Evolutionary conservation across 2,888 invertebrate species (phyloP).

Genomic region (Dicycla oo): DNA sequence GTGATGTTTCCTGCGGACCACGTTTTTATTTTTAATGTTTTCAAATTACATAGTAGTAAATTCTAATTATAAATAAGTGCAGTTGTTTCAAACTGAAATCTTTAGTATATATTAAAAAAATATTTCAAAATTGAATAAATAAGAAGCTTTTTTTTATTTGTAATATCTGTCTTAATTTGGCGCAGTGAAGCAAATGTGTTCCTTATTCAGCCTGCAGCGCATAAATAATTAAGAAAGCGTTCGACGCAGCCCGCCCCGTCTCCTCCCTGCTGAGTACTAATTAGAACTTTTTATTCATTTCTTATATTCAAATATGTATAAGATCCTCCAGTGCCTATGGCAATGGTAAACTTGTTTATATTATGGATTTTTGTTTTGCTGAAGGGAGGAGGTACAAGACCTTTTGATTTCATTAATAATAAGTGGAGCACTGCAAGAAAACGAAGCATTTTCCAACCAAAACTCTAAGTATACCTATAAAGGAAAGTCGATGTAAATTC

Average conservation of each 20-base stretch:
- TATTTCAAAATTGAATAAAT: not conserved
- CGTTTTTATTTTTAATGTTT: slow-evolving; percentile 1
- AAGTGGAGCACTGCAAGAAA: not conserved
- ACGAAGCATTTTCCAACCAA: not conserved
- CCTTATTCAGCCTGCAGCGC: slow-evolving; percentile 84
- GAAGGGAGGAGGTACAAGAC: too few species aligned
- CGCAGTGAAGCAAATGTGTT: slow-evolving; percentile 80
- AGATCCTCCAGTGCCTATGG: slow-evolving; percentile 29
- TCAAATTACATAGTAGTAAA: slow-evolving; percentile 2
- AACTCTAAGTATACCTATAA: not conserved
- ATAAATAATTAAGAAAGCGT: slow-evolving; percentile 86
- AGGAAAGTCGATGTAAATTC: not conserved
- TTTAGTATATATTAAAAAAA: not conserved
- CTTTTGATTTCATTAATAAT: slow-evolving; percentile 6
- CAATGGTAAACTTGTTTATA: not conserved
- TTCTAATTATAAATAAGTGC: not conserved
- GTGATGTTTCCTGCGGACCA: slow-evolving; percentile 3
- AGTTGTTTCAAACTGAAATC: slow-evolving; percentile 1
- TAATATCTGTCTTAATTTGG: slow-evolving; percentile 76
- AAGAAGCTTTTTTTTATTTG: slow-evolving; percentile 50
- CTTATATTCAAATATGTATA: slow-evolving; percentile 58
- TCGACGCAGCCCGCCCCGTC: slow-evolving; percentile 77
- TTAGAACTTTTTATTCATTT: slow-evolving; percentile 77
- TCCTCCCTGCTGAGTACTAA: slow-evolving; percentile 78
- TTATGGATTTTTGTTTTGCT: not conserved